These are phyloP conservation scores for Probaryconus sp. DNA, from an alignment of 1,140 invertebrate genomes.

Conservation along the genomic window DNA sequence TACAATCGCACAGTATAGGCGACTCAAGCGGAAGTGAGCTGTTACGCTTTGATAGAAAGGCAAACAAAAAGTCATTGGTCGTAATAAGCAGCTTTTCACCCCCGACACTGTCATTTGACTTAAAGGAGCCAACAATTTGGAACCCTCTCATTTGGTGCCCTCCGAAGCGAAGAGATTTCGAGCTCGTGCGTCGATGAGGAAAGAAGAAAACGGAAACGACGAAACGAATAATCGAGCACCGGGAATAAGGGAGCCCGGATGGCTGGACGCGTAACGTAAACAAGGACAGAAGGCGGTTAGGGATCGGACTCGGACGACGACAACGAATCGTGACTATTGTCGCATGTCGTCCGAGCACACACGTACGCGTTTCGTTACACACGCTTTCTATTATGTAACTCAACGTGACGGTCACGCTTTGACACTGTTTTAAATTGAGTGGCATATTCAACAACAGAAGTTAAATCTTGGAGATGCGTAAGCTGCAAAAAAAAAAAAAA, in stretches of 20 bases:
- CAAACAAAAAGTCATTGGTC: conserved; percentile 61
- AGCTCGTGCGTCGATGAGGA: conserved; percentile 33
- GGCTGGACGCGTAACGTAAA: background rate
- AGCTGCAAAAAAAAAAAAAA: too few relatives aligned
- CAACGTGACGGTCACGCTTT: conserved; percentile 57
- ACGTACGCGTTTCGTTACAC: conserved; percentile 44
- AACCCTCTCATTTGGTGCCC: conserved; percentile 50
- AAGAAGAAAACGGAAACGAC: conserved; percentile 47
- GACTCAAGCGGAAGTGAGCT: conserved; percentile 55
- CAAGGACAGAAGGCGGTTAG: conserved; percentile 23
- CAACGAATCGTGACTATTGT: conserved; percentile 53
- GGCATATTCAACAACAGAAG: conserved; percentile 25
- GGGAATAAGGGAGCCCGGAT: background rate
- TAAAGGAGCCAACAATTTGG: conserved; percentile 50
- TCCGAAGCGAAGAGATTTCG: conserved; percentile 46
- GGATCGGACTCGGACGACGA: too few relatives aligned
- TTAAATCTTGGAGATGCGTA: background rate
- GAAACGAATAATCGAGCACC: conserved; percentile 44
- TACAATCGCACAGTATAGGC: conserved; percentile 27
- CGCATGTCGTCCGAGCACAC: conserved; percentile 46
- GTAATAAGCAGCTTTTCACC: conserved; percentile 58
- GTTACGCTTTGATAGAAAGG: conserved; percentile 62
- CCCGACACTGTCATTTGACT: conserved; percentile 39
- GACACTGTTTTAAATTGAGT: conserved; percentile 59
- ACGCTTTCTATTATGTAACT: conserved; percentile 58